Evolutionary conservation across 2,888 invertebrate species (phyloP), one percentile per base, ranked within the genome.

Genomic region (Clanis bilineata): DNA sequence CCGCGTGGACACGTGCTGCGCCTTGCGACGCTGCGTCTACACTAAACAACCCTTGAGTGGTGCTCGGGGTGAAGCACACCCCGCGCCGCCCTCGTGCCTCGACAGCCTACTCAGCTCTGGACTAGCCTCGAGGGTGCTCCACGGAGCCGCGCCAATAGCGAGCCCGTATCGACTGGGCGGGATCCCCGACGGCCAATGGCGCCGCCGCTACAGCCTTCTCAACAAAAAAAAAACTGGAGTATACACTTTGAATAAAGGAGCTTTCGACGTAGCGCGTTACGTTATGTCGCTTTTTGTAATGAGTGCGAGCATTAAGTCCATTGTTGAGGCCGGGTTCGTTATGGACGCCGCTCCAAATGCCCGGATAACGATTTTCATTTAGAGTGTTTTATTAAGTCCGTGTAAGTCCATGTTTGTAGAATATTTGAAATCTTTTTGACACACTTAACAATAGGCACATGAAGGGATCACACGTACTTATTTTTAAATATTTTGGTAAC

Each of bases 21-120:
- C 77, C 90, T 80, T 69, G 79, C 78, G 89, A 90, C 88, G 91
- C 85, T 82, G 88, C 87, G 85, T 79, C 85, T 79, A 80, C 84
- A 92, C 92, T 92, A 90, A 91, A 92, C 91, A 89, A 91, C 91
- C 90, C 90, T 91, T 84, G 91, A 91, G 91, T 90, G 91, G 90
- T 80, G 80, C 90, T 91, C 90, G 91, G 91, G 90, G 90, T 90
- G 90, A 90, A 91, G 86, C 83, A 88, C 87, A 86, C 89, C 88
- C 90, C 88, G 87, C 88, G 81, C 89, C 90, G 86, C 89, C 88
- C 90, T 88, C 88, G 79, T 85, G 82, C 87, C 84, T 90, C 90
- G 90, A 90, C 92, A 90, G 87, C 90, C 89, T 88, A 90, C 91
- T 91, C 90, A 90, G 88, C 82, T 76, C 77, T 76, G 83, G 83